phyloP scores from a whole-genome alignment of 53 echinoderm and acorn worm species.

The Pentamera pediparva region DNA sequence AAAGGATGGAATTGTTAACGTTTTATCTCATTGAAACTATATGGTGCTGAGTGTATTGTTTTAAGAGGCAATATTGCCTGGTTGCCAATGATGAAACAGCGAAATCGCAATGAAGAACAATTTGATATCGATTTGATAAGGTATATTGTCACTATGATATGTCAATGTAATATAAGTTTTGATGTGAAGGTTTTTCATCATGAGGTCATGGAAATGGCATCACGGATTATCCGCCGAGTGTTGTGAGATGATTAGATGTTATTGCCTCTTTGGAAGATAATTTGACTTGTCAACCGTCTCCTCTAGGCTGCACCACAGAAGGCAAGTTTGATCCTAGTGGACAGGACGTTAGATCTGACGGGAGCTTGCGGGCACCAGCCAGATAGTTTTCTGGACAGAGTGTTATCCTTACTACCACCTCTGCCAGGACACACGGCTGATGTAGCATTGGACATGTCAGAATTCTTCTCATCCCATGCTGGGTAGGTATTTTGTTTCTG shows the following conservation, averaged over 20 bases:
- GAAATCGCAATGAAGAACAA: too few species aligned
- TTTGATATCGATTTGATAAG: background rate
- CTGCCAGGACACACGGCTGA: constrained; percentile 70
- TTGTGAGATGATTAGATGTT: too few species aligned
- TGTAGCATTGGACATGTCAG: constrained; percentile 80
- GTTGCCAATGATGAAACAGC: too few species aligned
- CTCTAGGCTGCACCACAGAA: constrained; percentile 65
- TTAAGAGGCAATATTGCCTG: too few species aligned
- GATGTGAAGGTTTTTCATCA: background rate
- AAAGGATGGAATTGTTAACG: too few species aligned
- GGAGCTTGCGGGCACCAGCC: constrained; percentile 65
- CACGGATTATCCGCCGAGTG: background rate
- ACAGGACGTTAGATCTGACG: constrained; percentile 73
- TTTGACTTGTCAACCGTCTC: background rate
- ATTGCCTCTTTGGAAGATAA: background rate
- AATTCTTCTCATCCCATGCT: constrained; percentile 62
- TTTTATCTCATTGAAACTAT: too few species aligned
- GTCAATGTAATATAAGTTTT: background rate
- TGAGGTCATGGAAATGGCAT: background rate
- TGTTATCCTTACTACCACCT: constrained; percentile 58
- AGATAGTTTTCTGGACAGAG: constrained; percentile 79
- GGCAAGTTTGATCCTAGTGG: constrained; percentile 83
- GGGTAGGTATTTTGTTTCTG: constrained; percentile 42
- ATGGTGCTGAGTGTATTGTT: too few species aligned
- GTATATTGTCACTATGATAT: background rate